Conservation (phyloP, 2,797 vertebrate species). For the Lindbergichthys nudifrons region DNA sequence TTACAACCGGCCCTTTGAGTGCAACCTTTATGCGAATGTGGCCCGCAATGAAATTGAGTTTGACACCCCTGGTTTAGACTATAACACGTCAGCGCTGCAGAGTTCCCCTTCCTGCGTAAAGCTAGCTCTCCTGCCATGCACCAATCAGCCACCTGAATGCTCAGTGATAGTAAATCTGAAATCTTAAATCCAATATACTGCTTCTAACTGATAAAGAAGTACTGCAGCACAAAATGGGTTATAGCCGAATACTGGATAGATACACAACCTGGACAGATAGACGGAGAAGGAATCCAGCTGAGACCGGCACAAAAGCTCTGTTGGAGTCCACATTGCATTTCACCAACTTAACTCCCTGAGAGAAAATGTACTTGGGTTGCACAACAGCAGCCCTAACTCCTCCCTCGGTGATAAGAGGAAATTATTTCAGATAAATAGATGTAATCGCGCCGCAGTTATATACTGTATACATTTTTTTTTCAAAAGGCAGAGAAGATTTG, state of each 20-base stretch:
- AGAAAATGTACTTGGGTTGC: slow-evolving; percentile 58
- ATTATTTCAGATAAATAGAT: slow-evolving; percentile 61
- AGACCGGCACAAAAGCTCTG: slow-evolving; percentile 23
- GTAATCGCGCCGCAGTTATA: slow-evolving; percentile 32
- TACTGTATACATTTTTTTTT: background rate
- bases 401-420: slow-evolving; percentile 53
- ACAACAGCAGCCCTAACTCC: slow-evolving; percentile 39
- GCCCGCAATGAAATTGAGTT: too few species aligned
- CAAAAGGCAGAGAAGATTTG: slow-evolving; percentile 16
- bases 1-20: too few species aligned
- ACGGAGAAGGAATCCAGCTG: slow-evolving; percentile 19
- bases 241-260: background rate
- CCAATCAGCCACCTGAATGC: background rate
- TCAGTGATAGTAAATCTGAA: background rate
- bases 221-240: background rate
- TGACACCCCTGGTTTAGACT: too few species aligned
- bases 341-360: slow-evolving; percentile 37
- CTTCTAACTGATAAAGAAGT: background rate
- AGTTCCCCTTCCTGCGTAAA: too few species aligned
- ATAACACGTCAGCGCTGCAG: background rate
- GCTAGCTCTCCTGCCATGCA: background rate
- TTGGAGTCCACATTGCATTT: slow-evolving; percentile 22
- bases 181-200: background rate
- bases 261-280: slow-evolving; percentile 1
- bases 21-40: too few species aligned